A percentile compares a stretch with the other conserved stretches of the same genome.
Conservation (phyloP, 1,140 invertebrate species). For the Holcopasites calliopsidis region DNA sequence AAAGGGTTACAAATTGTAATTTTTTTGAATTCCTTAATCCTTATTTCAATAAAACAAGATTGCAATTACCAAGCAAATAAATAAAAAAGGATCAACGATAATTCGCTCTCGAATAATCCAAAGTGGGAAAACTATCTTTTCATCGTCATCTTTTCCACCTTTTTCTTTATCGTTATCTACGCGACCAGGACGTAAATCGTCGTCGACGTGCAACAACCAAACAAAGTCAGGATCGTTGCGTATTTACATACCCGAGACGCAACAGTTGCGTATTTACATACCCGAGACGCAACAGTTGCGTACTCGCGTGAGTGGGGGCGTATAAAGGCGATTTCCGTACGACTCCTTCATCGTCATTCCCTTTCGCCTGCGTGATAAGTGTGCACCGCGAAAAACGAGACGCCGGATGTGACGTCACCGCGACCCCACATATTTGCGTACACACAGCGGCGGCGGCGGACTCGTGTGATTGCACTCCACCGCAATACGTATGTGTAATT, state of each 20-base stretch:
- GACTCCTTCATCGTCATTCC: background rate
- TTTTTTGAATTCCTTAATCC: too few species aligned
- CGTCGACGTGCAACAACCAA: background rate
- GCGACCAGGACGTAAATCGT: background rate
- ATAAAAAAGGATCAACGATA: too few species aligned
- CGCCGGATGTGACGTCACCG: conserved; percentile 71
- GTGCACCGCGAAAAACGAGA: conserved; percentile 69
- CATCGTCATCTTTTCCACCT: too few species aligned
- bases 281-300: background rate
- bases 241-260: too few species aligned
- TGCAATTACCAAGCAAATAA: too few species aligned
- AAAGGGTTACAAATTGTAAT: too few species aligned
- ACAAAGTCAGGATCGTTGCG: too few species aligned
- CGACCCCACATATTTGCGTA: conserved; percentile 56
- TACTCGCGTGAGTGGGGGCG: conserved; percentile 34
- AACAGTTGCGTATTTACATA: background rate
- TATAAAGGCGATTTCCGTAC: conserved; percentile 29
- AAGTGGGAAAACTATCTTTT: too few species aligned
- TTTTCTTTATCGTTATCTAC: too few species aligned
- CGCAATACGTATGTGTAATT: conserved; percentile 43
- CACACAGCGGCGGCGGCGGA: conserved; percentile 35
- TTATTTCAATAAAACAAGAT: too few species aligned
- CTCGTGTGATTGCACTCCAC: conserved; percentile 42
- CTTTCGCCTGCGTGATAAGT: conserved; percentile 56
- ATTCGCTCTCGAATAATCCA: too few species aligned